phyloP scores from a whole-genome alignment of 2,888 invertebrate genomes.

The Eupsilia transversa region DNA sequence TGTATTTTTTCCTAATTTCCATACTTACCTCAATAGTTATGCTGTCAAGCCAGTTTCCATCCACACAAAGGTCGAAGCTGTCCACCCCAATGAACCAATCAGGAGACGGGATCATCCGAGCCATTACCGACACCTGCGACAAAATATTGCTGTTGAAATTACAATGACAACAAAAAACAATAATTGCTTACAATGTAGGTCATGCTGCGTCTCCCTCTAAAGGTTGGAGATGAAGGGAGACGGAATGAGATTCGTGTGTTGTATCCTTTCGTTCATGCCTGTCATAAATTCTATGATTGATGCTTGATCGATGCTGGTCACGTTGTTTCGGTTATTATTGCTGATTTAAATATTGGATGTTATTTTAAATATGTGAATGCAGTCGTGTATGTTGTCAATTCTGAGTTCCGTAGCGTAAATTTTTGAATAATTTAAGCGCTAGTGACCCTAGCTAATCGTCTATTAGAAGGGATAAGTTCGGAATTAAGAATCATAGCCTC shows the following conservation, averaged over 20 bases:
- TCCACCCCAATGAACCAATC: constrained; percentile 99
- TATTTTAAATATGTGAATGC: neutral
- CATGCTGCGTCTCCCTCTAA: constrained; percentile 18
- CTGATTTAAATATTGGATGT: neutral
- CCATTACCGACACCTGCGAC: constrained; percentile 96
- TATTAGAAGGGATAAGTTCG: neutral
- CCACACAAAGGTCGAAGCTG: constrained; percentile 96
- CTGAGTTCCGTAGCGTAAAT: neutral
- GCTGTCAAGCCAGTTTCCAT: constrained; percentile 97
- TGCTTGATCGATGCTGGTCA: constrained; percentile 41
- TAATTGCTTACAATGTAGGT: constrained; percentile 29
- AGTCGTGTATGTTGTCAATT: neutral
- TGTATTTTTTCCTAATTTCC: neutral
- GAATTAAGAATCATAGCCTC: too few relatives aligned
- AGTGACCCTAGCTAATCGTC: neutral
- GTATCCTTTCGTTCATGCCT: constrained; percentile 3
- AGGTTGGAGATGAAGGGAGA: constrained; percentile 21
- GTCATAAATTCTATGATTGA: constrained; percentile 33
- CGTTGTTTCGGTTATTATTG: constrained; percentile 1
- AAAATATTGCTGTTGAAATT: constrained; percentile 61
- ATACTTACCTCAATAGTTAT: constrained; percentile 95
- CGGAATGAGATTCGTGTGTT: neutral
- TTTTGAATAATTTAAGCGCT: neutral
- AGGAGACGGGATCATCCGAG: constrained; percentile 97
- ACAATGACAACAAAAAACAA: constrained; percentile 48